phyloP scores from a whole-genome alignment of 23 tunicate species.

The Ciona savignyi region DNA sequence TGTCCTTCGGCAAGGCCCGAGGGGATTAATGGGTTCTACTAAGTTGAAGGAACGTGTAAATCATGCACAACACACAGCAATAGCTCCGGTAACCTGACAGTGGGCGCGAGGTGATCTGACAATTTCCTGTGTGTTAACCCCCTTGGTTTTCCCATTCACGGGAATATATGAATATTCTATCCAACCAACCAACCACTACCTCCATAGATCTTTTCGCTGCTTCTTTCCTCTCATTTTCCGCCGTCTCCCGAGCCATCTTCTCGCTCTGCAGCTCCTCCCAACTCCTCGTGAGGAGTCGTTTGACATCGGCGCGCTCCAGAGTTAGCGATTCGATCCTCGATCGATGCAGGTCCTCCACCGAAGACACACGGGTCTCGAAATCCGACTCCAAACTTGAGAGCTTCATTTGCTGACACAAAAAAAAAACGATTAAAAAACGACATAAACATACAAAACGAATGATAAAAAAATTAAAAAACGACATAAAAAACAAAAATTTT shows the following conservation, averaged over 20 bases:
- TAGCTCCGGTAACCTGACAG: too few relatives aligned
- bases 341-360: slow-evolving; percentile 60
- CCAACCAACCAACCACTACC: not conserved
- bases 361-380: slow-evolving; percentile 66
- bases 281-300: slow-evolving; percentile 14
- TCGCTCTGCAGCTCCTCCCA: slow-evolving; percentile 36
- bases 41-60: too few relatives aligned
- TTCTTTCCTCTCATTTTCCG: slow-evolving; percentile 33
- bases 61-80: too few relatives aligned
- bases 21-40: too few relatives aligned
- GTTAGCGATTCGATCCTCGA: slow-evolving; percentile 38
- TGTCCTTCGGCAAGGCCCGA: too few relatives aligned
- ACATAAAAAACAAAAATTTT: too few relatives aligned
- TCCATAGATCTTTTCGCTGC: slow-evolving; percentile 14
- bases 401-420: slow-evolving; percentile 29
- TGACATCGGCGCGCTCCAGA: slow-evolving; percentile 47
- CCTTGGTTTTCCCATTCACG: too few relatives aligned
- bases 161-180: not conserved
- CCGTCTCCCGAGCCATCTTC: slow-evolving; percentile 26
- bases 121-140: too few relatives aligned
- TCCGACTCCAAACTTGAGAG: slow-evolving; percentile 30
- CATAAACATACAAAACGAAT: too few relatives aligned
- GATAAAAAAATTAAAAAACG: too few relatives aligned
- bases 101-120: too few relatives aligned
- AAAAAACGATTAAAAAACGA: too few relatives aligned